Conservation (phyloP, 2,797 vertebrate genomes). For the Coccyzus lansbergi region DNA sequence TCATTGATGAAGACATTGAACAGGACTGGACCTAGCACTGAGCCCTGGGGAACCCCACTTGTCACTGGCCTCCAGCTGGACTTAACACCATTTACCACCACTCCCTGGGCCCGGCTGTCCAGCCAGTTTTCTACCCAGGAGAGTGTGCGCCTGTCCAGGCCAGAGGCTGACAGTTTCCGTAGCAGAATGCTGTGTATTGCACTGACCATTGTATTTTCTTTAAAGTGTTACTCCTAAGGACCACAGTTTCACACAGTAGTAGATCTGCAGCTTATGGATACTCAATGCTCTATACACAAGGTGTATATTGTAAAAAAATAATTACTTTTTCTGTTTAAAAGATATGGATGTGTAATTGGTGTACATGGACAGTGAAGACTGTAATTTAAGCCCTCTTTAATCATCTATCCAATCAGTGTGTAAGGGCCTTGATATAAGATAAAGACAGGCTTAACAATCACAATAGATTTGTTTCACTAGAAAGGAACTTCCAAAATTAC, state of each 20-base stretch:
- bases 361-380: not conserved
- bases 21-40: too few relatives aligned
- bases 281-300: not conserved
- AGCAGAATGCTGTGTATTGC: rapidly evolving
- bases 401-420: not conserved
- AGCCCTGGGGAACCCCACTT: too few relatives aligned
- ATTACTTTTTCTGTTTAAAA: not conserved
- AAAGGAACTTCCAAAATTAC: not conserved
- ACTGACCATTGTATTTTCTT: not conserved
- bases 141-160: too few relatives aligned
- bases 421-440: not conserved
- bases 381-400: not conserved
- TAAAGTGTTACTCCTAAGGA: not conserved
- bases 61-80: too few relatives aligned
- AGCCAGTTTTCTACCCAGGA: too few relatives aligned
- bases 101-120: too few relatives aligned
- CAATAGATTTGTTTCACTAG: not conserved
- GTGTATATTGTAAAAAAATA: not conserved
- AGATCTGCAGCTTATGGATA: not conserved
- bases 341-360: not conserved
- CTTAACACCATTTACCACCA: too few relatives aligned
- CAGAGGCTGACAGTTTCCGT: too few relatives aligned
- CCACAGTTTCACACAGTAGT: not conserved
- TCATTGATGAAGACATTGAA: too few relatives aligned
- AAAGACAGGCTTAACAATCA: not conserved